Conservation (phyloP, 2,113 vertebrate genomes). For the Oncorhynchus keta region DNA sequence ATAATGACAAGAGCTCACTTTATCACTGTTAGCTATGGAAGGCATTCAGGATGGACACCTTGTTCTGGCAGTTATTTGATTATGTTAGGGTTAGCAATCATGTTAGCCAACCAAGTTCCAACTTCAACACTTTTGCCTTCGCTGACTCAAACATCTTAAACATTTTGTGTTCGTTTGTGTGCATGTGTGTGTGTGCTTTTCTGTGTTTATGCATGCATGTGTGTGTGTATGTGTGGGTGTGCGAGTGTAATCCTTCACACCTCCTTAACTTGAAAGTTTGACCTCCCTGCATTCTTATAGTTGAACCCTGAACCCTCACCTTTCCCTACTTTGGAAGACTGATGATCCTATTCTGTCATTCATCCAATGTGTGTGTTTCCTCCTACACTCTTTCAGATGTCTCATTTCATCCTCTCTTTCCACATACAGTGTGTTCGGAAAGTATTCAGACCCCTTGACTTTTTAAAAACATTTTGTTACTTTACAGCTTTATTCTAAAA, state of each 20-base stretch:
- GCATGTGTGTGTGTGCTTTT: too few species aligned
- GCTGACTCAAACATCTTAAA: background rate
- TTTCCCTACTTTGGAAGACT: slow-evolving; percentile 32
- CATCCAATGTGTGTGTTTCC: slow-evolving; percentile 13
- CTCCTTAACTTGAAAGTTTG: slow-evolving; percentile 12
- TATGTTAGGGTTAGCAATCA: slow-evolving; percentile 4
- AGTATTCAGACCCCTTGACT: too few species aligned
- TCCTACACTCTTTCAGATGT: slow-evolving; percentile 11
- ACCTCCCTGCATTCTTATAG: slow-evolving; percentile 27
- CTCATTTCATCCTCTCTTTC: background rate
- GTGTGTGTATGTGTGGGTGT: too few species aligned
- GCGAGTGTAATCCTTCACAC: background rate
- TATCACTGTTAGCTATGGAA: background rate
- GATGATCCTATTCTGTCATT: slow-evolving; percentile 59
- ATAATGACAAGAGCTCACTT: background rate
- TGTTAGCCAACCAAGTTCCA: background rate
- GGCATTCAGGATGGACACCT: background rate
- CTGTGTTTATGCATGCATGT: too few species aligned
- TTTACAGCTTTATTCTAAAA: too few species aligned
- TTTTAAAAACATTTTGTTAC: too few species aligned
- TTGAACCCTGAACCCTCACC: slow-evolving; percentile 50
- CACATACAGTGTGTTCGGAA: too few species aligned
- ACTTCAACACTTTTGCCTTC: background rate
- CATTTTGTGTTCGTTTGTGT: background rate
- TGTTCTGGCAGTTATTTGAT: background rate